A percentile compares a stretch with the other conserved stretches of the same genome.
phyloP scores from a whole-genome alignment of 2,888 invertebrate species.

The Agrilus mali region DNA sequence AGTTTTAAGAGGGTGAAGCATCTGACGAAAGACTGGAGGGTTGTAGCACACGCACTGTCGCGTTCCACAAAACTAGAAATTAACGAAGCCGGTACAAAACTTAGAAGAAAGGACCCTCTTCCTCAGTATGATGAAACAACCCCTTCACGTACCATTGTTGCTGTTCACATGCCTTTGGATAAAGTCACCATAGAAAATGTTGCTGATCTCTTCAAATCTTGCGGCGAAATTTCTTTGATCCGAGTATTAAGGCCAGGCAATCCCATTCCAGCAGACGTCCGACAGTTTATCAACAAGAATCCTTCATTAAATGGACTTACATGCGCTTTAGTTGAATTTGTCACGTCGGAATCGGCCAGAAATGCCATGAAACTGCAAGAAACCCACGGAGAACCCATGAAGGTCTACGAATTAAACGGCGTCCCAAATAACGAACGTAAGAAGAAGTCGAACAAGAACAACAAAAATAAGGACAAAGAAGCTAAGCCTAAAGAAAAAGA shows the following conservation, averaged over 20 bases:
- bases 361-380: constrained; percentile 60
- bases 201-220: constrained; percentile 77
- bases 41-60: constrained; percentile 75
- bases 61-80: constrained; percentile 72
- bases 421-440: constrained; percentile 59
- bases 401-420: constrained; percentile 63
- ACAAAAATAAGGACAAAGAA: constrained; percentile 31
- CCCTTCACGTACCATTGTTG: constrained; percentile 83
- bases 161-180: constrained; percentile 72
- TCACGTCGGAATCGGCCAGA: constrained; percentile 74
- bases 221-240: constrained; percentile 82
- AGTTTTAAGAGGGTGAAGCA: constrained; percentile 93
- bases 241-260: constrained; percentile 80
- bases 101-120: constrained; percentile 71
- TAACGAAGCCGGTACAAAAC: constrained; percentile 82
- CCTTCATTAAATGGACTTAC: constrained; percentile 77
- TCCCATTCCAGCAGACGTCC: constrained; percentile 80
- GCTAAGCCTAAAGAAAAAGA: constrained; percentile 26
- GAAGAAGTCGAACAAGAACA: constrained; percentile 55
- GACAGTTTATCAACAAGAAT: constrained; percentile 82
- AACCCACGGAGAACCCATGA: constrained; percentile 46
- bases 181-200: constrained; percentile 80
- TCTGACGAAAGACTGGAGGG: constrained; percentile 86
- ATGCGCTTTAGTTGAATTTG: constrained; percentile 85
- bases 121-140: constrained; percentile 88